These are phyloP conservation scores for Gymnogyps californianus DNA, from an alignment of 2,113 vertebrate genomes.

Conservation along the genomic window DNA sequence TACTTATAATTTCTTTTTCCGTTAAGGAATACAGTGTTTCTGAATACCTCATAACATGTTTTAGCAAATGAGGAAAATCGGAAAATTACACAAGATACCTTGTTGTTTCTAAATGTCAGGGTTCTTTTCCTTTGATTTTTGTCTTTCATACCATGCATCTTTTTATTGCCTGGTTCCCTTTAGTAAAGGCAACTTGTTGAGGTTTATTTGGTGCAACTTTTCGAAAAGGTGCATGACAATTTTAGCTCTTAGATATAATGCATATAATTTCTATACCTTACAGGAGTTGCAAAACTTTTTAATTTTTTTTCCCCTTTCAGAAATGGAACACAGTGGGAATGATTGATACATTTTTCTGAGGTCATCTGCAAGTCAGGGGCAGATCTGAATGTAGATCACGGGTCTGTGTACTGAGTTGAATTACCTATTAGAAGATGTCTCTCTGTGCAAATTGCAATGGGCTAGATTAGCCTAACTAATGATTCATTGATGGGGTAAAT, in stretches of 20 bases:
- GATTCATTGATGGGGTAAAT: not conserved
- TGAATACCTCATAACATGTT: not conserved
- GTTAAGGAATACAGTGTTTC: not conserved
- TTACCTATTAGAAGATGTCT: not conserved
- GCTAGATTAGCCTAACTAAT: not conserved
- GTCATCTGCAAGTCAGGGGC: not conserved
- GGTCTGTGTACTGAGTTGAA: not conserved
- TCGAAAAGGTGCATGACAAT: not conserved
- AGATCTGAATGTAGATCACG: not conserved
- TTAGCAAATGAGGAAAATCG: not conserved
- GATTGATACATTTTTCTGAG: not conserved
- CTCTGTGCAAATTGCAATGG: not conserved
- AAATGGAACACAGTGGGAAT: not conserved
- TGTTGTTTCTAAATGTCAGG: not conserved
- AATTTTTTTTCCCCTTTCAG: not conserved
- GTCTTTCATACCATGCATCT: not conserved
- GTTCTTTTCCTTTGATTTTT: not conserved
- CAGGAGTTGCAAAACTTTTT: not conserved
- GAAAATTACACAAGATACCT: not conserved
- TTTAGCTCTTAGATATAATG: not conserved
- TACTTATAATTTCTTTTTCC: not conserved
- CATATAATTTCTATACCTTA: not conserved
- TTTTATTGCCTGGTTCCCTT: not conserved
- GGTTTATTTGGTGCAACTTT: not conserved
- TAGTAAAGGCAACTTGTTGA: not conserved